Base-by-base conservation (phyloP, 2,888 invertebrate species). In the Hyles lineata region DNA sequence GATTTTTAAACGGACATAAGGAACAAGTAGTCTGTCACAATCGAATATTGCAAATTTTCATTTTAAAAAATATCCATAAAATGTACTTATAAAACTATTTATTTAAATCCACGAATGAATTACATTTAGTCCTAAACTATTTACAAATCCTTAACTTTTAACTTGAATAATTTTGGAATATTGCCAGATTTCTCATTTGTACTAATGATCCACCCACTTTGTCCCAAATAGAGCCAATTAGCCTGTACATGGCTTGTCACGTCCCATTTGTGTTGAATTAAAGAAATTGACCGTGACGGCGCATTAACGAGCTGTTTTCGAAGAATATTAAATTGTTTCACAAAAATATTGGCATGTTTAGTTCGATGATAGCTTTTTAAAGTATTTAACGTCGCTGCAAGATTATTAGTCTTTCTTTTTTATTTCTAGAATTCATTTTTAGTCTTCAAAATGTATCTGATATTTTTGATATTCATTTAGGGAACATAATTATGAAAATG, bases 251-350 rank as follows among this genome's bases (percentile, higher is more conserved):
- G 83, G 82, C 74, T 76, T 79, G 86, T 86, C 83, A 89, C 89
- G 88, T 84, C 79, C 85, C 88, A 89, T 91, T 90, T 86, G 77
- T 76, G 84, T 79, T 77, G 80, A 86, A 87, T 84, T 81, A 80
- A 78, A 80, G 83, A 88, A 86, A 86, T 87, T 85, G 82, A 75
- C 83, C 84, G 78, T 83, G 80, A 81, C 77, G 74, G 74, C 21
- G 71, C 55, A 71, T 67, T 73, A 50, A 58, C 70, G 70, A 58
- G 72, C 19, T 43, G 43, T 43, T 43, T 43, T 61, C 63, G 71
- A 70, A 60, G 70, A 50, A 72, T 43, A 17, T 21, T 21, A n/a
- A 80, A 70, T n/a, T 72, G 74, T 74, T 73, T 74, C 78, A 76
- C 77, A 79, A 77, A 78, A 77, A 78, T 79, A 23, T n/a, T 59